phyloP scores from a whole-genome alignment of 2,113 vertebrate genomes.

The Indicator indicator region DNA sequence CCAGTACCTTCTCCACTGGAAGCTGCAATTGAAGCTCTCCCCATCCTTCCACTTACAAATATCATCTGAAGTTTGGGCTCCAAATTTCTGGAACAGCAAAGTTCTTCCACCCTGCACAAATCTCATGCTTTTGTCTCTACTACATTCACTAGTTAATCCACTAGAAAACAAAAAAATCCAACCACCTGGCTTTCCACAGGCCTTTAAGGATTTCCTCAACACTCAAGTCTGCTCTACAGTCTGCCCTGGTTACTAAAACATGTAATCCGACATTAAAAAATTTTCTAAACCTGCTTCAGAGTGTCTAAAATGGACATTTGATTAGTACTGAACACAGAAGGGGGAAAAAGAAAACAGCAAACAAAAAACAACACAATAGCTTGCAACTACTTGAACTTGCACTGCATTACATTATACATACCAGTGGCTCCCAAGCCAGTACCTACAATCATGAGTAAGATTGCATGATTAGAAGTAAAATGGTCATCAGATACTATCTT shows the following conservation, averaged over 20 bases:
- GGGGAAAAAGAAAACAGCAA: neutral
- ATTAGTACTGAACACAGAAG: neutral
- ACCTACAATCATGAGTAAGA: neutral
- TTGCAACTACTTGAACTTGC: neutral
- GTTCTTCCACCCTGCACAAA: neutral
- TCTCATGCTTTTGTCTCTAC: neutral
- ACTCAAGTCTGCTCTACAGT: neutral
- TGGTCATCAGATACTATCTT: neutral
- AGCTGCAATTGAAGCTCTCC: neutral
- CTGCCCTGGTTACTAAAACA: neutral
- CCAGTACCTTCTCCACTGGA: neutral
- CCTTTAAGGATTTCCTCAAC: neutral
- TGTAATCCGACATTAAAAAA: neutral
- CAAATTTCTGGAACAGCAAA: neutral
- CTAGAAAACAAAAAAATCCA: neutral
- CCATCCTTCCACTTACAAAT: neutral
- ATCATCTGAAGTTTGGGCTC: neutral
- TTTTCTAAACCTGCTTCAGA: neutral
- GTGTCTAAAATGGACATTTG: neutral
- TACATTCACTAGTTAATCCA: neutral
- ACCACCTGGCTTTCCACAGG: neutral
- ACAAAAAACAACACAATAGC: neutral
- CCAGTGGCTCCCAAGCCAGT: neutral
- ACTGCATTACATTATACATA: neutral
- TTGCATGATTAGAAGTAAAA: neutral